phyloP scores from a whole-genome alignment of 2,888 invertebrate genomes.

The Pycnomerus fuliginosus region DNA sequence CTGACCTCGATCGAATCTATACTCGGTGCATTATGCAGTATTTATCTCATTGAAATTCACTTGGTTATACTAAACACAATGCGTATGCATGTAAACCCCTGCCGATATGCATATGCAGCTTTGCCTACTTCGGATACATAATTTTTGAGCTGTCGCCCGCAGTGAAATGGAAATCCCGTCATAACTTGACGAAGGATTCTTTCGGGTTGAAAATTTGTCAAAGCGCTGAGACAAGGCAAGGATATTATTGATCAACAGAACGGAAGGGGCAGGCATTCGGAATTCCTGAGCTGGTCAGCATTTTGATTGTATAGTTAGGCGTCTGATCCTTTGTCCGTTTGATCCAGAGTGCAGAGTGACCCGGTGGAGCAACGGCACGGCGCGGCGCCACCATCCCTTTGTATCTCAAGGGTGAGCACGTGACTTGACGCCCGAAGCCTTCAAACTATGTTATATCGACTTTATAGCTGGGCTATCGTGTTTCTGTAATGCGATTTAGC shows the following conservation, averaged over 20 bases:
- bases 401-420: slow-evolving; percentile 14
- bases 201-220: no score
- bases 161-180: no score
- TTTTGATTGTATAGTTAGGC: slow-evolving; percentile 27
- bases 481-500: slow-evolving; percentile 18
- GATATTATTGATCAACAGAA: slow-evolving; percentile 15
- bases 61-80: slow-evolving; percentile 28
- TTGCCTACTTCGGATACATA: no score
- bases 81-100: slow-evolving; percentile 26
- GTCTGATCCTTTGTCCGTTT: slow-evolving; percentile 29
- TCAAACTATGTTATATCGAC: slow-evolving; percentile 12
- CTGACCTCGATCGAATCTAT: slow-evolving; percentile 25
- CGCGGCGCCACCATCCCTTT: slow-evolving; percentile 5
- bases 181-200: no score
- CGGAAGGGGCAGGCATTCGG: slow-evolving; percentile 13
- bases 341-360: slow-evolving; percentile 12
- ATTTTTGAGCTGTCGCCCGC: no score
- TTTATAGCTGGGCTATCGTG: slow-evolving; percentile 10
- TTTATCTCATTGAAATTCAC: slow-evolving; percentile 29
- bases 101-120: no score
- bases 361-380: slow-evolving; percentile 2
- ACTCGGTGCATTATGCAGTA: slow-evolving; percentile 25
- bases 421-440: slow-evolving; percentile 7
- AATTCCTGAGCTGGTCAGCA: slow-evolving; percentile 22
- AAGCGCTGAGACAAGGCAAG: slow-evolving; percentile 13